A percentile compares a stretch with the other conserved stretches of the same genome.
phyloP scores from a whole-genome alignment of 2,113 vertebrate genomes.

The Myotis brandtii region DNA sequence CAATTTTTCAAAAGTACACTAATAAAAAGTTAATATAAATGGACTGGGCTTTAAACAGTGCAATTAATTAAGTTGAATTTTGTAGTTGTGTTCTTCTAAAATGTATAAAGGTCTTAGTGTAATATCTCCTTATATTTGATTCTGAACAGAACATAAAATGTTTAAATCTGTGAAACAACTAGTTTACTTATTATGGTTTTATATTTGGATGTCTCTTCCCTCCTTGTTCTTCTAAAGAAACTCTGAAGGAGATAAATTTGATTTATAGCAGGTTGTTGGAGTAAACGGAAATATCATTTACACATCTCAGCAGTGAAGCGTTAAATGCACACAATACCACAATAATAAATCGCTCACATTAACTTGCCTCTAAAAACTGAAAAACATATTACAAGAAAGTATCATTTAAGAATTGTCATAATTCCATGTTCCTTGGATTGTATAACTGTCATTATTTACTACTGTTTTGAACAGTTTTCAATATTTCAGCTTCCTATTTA shows the following conservation, averaged over 20 bases:
- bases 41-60: background rate
- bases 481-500: background rate
- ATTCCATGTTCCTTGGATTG: background rate
- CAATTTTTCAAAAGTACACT: background rate
- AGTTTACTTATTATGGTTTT: slow-evolving; percentile 19
- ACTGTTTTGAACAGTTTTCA: slow-evolving; percentile 29
- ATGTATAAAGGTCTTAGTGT: background rate
- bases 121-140: background rate
- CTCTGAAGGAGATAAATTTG: background rate
- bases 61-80: slow-evolving; percentile 1
- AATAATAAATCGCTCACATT: slow-evolving; percentile 36
- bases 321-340: slow-evolving; percentile 20
- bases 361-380: slow-evolving; percentile 31
- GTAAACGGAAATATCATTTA: slow-evolving; percentile 52
- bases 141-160: background rate
- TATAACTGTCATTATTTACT: background rate
- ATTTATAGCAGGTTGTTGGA: slow-evolving; percentile 40
- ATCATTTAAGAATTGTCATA: slow-evolving; percentile 31
- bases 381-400: slow-evolving; percentile 34
- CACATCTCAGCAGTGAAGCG: background rate
- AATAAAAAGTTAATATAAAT: background rate
- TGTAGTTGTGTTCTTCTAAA: background rate
- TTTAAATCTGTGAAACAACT: slow-evolving; percentile 44
- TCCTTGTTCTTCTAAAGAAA: background rate
- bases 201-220: slow-evolving; percentile 7